phyloP scores from a whole-genome alignment of 2,113 vertebrate species.

The Aythya baeri region DNA sequence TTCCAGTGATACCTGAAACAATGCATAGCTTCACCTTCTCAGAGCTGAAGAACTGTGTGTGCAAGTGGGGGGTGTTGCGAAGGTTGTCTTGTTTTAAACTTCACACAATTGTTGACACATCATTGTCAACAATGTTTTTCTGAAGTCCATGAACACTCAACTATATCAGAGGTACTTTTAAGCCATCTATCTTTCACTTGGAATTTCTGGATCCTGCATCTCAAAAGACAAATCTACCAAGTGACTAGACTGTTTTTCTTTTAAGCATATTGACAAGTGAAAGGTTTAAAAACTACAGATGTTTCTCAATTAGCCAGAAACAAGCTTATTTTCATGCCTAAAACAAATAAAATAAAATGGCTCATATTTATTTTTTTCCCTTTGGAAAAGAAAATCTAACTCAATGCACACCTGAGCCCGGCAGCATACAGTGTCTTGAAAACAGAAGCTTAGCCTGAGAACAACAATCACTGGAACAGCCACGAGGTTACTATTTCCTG shows the following conservation, averaged over 20 bases:
- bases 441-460: background rate
- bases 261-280: background rate
- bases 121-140: background rate
- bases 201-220: background rate
- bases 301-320: background rate
- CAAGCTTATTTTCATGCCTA: background rate
- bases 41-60: background rate
- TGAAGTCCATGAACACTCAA: background rate
- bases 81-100: background rate
- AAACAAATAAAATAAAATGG: background rate
- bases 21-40: background rate
- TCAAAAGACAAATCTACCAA: background rate
- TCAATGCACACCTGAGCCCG: background rate
- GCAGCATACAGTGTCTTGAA: fast-evolving
- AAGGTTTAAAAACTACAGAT: background rate
- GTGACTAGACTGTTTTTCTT: background rate
- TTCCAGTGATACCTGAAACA: background rate
- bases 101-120: background rate
- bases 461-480: background rate
- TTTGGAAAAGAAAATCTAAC: background rate
- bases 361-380: background rate
- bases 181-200: background rate
- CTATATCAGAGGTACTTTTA: background rate
- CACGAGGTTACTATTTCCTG: background rate
- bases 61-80: fast-evolving